phyloP scores from a whole-genome alignment of 1,140 invertebrate genomes.

The Drosophila parvula region DNA sequence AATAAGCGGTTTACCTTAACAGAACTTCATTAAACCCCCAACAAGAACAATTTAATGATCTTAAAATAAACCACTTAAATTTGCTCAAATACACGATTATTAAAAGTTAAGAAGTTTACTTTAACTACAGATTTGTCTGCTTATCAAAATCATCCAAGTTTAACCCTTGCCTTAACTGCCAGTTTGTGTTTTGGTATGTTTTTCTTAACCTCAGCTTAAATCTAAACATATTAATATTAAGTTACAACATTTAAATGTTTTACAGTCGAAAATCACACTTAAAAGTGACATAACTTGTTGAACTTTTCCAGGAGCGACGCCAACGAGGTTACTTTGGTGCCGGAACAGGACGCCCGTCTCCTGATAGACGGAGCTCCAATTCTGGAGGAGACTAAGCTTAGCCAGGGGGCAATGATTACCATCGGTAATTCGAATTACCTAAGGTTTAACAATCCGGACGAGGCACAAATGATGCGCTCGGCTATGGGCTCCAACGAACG shows the following conservation, averaged over 20 bases:
- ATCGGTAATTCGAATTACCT: slow-evolving; percentile 94
- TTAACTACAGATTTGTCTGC: no score
- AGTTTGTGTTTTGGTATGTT: no score
- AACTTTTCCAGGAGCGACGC: slow-evolving; percentile 85
- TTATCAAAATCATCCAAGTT: neutral
- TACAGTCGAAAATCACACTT: neutral
- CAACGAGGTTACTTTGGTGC: slow-evolving; percentile 92
- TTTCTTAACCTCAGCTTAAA: neutral
- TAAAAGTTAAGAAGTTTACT: no score
- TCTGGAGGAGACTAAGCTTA: slow-evolving; percentile 70
- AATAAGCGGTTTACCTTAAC: neutral
- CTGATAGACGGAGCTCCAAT: slow-evolving; percentile 77
- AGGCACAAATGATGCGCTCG: slow-evolving; percentile 91
- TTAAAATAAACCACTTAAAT: no score
- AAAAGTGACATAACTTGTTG: neutral
- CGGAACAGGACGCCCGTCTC: slow-evolving; percentile 84
- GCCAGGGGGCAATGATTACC: slow-evolving; percentile 92
- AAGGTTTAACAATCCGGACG: slow-evolving; percentile 95
- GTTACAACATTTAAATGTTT: no score
- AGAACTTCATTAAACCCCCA: neutral
- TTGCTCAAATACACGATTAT: no score
- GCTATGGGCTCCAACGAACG: slow-evolving; percentile 85
- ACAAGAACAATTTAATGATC: neutral
- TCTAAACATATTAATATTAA: no score
- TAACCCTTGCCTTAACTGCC: no score